Base-by-base conservation (phyloP, 2,888 invertebrate species). In the Ophion obscuratus region DNA sequence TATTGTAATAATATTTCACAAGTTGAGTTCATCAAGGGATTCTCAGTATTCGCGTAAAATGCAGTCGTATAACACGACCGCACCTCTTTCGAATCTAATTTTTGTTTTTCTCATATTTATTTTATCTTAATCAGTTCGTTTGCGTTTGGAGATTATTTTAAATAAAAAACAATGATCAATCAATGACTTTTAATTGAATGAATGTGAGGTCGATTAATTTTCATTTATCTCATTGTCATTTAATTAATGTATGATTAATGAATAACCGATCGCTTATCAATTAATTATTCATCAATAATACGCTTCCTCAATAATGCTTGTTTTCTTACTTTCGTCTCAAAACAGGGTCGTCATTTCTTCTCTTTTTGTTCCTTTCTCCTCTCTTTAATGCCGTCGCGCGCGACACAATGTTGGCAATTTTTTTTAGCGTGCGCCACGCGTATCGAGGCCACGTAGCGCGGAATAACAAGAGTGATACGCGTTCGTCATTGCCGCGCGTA, bases 41-140 rank as follows among this genome's bases (percentile, higher is more conserved):
- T 73, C 73, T 73, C 40, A 36, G 73, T 73, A 73, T 73, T 59
- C 73, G 47, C 59, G 47, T 61, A 59, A 73, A 73, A 73, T 61
- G 73, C 70, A 47, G 27, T 59, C 59, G 36, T 59, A 40, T 20
- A 73, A 40, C 73, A 40, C 73, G 73, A 73, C 75, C 75, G 64
- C 75, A 75, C 75, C 75, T 36, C 36, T 36, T 75, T 75, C n/a
- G 64, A 64, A 31, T 47, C 64, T 64, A 75, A 75, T 75, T 75
- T 75, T 73, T 36, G 36, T 9, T 40, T 40, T 40, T 40, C 40
- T 40, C 40, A 40, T 40, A 31, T 31, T 31, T 2, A 2, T 40
- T 40, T 40, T 40, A 4, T 40, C 40, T 40, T 5, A 40, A 40
- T 40, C 40, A 40, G 40, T 40, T 36, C 2, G 36, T 4, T 31